Base-by-base conservation (phyloP, 2,888 invertebrate genomes). In the Nasonia oneida region DNA sequence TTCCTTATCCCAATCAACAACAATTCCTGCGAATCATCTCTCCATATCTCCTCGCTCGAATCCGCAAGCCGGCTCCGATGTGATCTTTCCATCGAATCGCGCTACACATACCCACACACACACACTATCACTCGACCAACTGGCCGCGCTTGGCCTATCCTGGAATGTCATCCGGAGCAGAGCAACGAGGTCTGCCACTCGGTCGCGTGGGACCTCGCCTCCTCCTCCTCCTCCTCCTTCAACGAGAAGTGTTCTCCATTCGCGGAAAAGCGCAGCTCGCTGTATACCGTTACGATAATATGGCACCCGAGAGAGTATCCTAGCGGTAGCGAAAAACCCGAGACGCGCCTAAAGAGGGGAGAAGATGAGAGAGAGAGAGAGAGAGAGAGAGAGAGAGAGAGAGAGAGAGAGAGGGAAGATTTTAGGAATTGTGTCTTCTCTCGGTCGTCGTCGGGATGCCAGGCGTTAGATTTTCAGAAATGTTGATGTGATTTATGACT, bases 81-180 rank as follows among this genome's bases (percentile, higher is more conserved):
- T 53, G 53, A 15, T 61, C 8, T 61, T 18, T n/a, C n/a, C 57
- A 61, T 61, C 57, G 57, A n/a, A 61, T 61, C 57, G 18, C 23
- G n/a, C n/a, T 6, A 53, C 18, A 18, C 18, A 53, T 18, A 15
- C 18, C 2, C 50, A 53, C 50, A 53, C 14, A 53, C 14, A 53
- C 15, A 18, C 18, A 57, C 6, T 57, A 57, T 57, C 6, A 4
- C 57, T 57, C 18, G 57, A 57, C n/a, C n/a, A 57, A 29, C 29
- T 64, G 64, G 64, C 29, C 64, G 61, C 37, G 87, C 81, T 86
- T 88, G 87, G 88, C 86, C 87, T 88, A 90, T 84, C 89, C 87
- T 87, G 90, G 90, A 90, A 90, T 90, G 90, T 89, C 89, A 90
- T 89, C 88, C 88, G 86, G 84, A 88, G 80, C 85, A 64, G 64